phyloP scores from a whole-genome alignment of 2,888 invertebrate species.

The Drosophila quinaria region DNA sequence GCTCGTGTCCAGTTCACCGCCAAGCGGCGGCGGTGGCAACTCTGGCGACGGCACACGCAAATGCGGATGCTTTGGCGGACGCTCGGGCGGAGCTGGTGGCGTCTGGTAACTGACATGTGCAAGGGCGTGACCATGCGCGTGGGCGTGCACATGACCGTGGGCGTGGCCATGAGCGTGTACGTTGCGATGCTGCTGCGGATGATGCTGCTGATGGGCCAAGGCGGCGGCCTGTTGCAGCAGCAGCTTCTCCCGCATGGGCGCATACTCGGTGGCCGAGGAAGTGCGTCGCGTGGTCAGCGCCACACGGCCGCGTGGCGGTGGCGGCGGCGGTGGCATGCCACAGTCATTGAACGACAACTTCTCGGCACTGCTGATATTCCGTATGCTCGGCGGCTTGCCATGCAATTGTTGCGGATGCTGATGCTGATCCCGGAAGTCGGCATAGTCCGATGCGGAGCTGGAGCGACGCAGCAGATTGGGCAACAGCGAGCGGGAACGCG shows the following conservation, averaged over 20 bases:
- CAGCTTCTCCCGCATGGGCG: conserved; percentile 85
- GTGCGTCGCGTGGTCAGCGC: conserved; percentile 86
- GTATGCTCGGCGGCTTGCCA: conserved; percentile 75
- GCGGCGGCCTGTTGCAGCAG: conserved; percentile 83
- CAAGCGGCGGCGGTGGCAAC: conserved; percentile 85
- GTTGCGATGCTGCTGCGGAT: conserved; percentile 81
- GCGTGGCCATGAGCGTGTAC: conserved; percentile 17
- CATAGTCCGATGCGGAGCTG: conserved; percentile 90
- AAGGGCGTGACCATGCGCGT: conserved; percentile 1
- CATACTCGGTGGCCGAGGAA: conserved; percentile 90
- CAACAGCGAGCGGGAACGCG: conserved; percentile 83
- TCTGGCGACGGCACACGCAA: conserved; percentile 86
- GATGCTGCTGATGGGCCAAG: conserved; percentile 82
- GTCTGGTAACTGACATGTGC: conserved; percentile 14
- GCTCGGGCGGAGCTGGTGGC: conserved; percentile 90
- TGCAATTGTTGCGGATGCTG: conserved; percentile 63
- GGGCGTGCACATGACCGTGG: neutral
- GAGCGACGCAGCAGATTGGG: conserved; percentile 86
- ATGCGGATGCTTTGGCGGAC: conserved; percentile 92
- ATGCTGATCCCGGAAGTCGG: conserved; percentile 85
- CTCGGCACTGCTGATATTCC: conserved; percentile 83
- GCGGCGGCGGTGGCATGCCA: conserved; percentile 86
- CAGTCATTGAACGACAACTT: conserved; percentile 85
- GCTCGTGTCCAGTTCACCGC: conserved; percentile 76
- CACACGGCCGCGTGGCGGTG: conserved; percentile 82